Conservation (phyloP, 2,113 vertebrate genomes). For the Vombatus ursinus region DNA sequence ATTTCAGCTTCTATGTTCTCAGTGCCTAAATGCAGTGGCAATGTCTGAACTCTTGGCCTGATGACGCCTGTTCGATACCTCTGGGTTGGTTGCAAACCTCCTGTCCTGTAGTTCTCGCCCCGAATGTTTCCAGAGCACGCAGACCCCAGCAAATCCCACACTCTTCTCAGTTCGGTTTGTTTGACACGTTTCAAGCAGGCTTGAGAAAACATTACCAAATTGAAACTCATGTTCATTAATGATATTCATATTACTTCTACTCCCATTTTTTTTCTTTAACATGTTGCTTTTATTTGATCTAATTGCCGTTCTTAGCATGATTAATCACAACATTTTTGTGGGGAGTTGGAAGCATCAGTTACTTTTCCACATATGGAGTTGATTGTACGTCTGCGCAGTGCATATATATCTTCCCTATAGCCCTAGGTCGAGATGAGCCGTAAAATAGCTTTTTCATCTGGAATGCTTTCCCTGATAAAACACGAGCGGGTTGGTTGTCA, state of each 20-base stretch:
- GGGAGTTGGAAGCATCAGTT: slow-evolving; percentile 65
- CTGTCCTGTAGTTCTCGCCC: neutral
- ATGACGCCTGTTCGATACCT: neutral
- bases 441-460: slow-evolving; percentile 44
- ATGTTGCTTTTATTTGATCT: slow-evolving; percentile 75
- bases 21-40: neutral
- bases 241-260: slow-evolving; percentile 56
- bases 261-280: slow-evolving; percentile 54
- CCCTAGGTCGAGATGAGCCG: slow-evolving; percentile 10
- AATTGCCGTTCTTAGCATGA: slow-evolving; percentile 61
- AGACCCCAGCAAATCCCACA: slow-evolving; percentile 51
- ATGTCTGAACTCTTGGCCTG: neutral
- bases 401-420: slow-evolving; percentile 64
- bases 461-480: slow-evolving; percentile 27
- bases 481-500: slow-evolving; percentile 10
- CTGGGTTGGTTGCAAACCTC: neutral
- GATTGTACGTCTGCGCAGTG: slow-evolving; percentile 60
- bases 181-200: slow-evolving; percentile 61
- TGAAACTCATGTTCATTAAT: slow-evolving; percentile 56
- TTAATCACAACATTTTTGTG: slow-evolving; percentile 73
- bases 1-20: neutral
- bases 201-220: slow-evolving; percentile 46
- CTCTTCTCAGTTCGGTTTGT: slow-evolving; percentile 63
- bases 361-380: slow-evolving; percentile 66
- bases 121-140: neutral